Conservation (phyloP, 2,888 invertebrate species). For the Synergus umbraculus region DNA sequence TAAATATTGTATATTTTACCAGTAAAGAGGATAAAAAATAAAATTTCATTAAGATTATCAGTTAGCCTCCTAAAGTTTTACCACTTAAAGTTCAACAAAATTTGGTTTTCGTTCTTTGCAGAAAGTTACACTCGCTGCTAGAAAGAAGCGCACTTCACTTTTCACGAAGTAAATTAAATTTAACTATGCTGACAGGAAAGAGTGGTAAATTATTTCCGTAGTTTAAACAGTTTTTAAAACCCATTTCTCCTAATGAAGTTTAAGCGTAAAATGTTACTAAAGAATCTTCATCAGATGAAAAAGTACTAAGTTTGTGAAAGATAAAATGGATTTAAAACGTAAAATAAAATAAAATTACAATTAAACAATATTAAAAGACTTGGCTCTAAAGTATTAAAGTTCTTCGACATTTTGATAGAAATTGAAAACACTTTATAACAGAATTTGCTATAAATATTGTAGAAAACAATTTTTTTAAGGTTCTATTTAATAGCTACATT, state of each 20-base stretch:
- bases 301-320: not conserved
- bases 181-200: not conserved
- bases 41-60: constrained; percentile 17
- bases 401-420: not conserved
- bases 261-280: not conserved
- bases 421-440: not conserved
- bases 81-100: constrained; percentile 3
- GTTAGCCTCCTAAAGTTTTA: not conserved
- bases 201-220: constrained; percentile 6
- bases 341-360: too few species aligned
- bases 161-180: constrained; percentile 25
- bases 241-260: not conserved
- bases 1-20: not conserved
- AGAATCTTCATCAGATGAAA: not conserved
- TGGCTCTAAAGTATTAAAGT: not conserved
- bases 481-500: not conserved
- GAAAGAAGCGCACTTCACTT: constrained; percentile 20
- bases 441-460: not conserved
- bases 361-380: too few species aligned
- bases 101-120: constrained; percentile 3
- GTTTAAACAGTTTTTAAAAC: not conserved
- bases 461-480: not conserved
- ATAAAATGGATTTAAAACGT: too few species aligned
- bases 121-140: not conserved
- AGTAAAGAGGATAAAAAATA: not conserved